Percentiles rank a stretch among this genome's conserved stretches.
phyloP scores from a whole-genome alignment of 2,888 invertebrate species.

The Xestia c-nigrum region DNA sequence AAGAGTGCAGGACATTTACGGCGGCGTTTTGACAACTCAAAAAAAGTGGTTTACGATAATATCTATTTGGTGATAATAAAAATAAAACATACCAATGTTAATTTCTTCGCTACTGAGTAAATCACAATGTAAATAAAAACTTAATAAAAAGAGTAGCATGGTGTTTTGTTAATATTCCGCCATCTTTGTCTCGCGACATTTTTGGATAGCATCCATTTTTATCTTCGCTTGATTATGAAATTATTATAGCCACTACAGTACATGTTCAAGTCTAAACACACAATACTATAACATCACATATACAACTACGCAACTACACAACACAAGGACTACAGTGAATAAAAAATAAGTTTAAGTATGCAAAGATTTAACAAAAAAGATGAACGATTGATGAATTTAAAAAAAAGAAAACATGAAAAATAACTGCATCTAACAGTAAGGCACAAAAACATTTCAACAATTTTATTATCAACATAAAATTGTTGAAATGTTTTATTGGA shows the following conservation, averaged over 20 bases:
- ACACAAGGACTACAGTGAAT: not conserved
- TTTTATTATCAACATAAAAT: conserved; percentile 12
- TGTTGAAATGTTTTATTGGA: not conserved
- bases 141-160: conserved; percentile 23
- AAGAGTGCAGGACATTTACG: too few relatives aligned
- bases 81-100: conserved; percentile 5
- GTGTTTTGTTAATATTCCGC: not conserved
- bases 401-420: not conserved
- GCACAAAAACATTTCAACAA: not conserved
- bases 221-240: not conserved
- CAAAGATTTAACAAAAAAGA: not conserved
- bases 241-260: not conserved
- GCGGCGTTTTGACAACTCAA: too few relatives aligned
- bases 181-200: not conserved
- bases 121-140: not conserved
- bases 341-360: not conserved
- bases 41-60: too few relatives aligned
- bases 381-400: too few relatives aligned
- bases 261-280: not conserved
- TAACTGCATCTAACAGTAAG: not conserved
- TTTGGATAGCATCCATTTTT: not conserved
- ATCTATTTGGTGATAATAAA: not conserved
- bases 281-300: not conserved
- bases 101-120: not conserved
- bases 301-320: not conserved